Base-by-base conservation (phyloP, 53 echinoderm and acorn worm genomes). In the Echinarachnius parma region DNA sequence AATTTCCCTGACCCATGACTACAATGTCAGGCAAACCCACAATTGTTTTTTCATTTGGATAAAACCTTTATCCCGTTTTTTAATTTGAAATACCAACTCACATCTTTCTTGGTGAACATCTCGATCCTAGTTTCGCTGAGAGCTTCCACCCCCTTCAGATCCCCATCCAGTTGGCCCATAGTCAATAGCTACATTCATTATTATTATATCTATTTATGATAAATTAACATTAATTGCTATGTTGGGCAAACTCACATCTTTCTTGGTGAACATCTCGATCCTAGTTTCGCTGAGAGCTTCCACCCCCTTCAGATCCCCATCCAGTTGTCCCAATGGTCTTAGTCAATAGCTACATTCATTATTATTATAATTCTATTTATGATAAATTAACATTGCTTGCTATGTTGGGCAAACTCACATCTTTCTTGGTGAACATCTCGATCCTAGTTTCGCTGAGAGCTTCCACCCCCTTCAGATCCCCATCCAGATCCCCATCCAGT, bases 111-210 rank as follows among this genome's bases (percentile, higher is more conserved):
- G 21, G 70, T 71, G 23, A 70, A 76, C 98, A 98, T 91, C 66
- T 98, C 98, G 33, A 87, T 78, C 36, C 88, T 82, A 57, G 91
- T 82, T 35, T 98, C 98, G 31, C 88, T 82, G 48, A 98, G 78
- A 1, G 98, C 98, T 34, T 92, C 98, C 22, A 98, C 98, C 3
- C 91, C 98, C 31, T 86, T 85, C 22, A 98, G 78, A 22, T 91
- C 91, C 16, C 89, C 92, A 19, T 92, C 98, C 15, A 98, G 39
- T 32, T 87, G 84, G 0, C 88, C 87, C 53, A 92, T 86, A 9
- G 98, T 92, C 78, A 92, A 48, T 0, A 92, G 81, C 75, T 98
- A n/a, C n/a, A n/a, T n/a, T n/a, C n/a, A n/a, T n/a, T n/a, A n/a
- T n/a, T n/a, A n/a, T n/a, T n/a, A n/a, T n/a, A n/a, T n/a, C n/a